These are phyloP conservation scores for Polydrusus cervinus DNA, from an alignment of 2,888 invertebrate species.

Conservation along the genomic window DNA sequence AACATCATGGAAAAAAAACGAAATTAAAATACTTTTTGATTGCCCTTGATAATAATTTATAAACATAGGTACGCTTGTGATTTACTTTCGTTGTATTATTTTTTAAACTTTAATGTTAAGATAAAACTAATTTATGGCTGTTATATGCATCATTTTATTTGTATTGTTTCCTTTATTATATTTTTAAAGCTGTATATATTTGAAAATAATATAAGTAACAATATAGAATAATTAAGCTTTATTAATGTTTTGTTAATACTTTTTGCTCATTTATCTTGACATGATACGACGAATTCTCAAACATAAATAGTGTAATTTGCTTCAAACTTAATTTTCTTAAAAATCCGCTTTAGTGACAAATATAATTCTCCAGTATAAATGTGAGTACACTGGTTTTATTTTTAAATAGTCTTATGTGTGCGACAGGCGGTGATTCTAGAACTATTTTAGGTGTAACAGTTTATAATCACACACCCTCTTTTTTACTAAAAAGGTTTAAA, in stretches of 20 bases:
- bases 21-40: slow-evolving; percentile 28
- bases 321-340: background rate
- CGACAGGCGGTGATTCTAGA: no score
- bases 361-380: no score
- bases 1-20: background rate
- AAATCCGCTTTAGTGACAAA: no score
- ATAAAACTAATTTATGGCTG: slow-evolving; percentile 50
- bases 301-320: background rate
- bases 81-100: slow-evolving; percentile 35
- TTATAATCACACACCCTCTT: no score
- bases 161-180: slow-evolving; percentile 37
- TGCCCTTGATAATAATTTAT: slow-evolving; percentile 29
- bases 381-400: no score
- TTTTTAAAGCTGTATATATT: slow-evolving; percentile 46
- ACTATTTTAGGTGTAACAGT: no score
- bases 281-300: background rate
- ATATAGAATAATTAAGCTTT: slow-evolving; percentile 35
- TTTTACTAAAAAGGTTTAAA: no score
- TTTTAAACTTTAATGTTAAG: slow-evolving; percentile 36
- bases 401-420: no score
- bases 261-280: slow-evolving; percentile 14
- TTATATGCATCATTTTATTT: slow-evolving; percentile 44
- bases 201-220: slow-evolving; percentile 44
- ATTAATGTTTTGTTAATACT: slow-evolving; percentile 17
- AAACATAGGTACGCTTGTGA: slow-evolving; percentile 36